These are phyloP conservation scores for Alligator mississippiensis DNA, from an alignment of 2,113 vertebrate species.

Conservation along the genomic window DNA sequence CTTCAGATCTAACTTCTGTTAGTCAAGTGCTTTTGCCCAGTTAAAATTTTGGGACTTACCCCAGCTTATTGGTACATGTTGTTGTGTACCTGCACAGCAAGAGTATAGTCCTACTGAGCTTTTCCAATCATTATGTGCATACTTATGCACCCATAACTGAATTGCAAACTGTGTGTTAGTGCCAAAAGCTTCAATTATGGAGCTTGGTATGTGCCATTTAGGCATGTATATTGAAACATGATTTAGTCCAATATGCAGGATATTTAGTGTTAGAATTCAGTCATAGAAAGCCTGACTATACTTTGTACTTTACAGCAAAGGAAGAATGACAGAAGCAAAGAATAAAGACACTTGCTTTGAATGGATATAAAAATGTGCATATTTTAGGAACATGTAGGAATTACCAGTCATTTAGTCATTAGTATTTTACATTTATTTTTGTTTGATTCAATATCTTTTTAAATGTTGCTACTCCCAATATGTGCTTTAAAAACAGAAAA, in stretches of 20 bases:
- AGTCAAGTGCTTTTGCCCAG: no score
- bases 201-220: background rate
- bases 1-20: no score
- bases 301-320: background rate
- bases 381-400: background rate
- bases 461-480: background rate
- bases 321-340: background rate
- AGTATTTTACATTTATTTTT: background rate
- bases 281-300: background rate
- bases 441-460: background rate
- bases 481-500: background rate
- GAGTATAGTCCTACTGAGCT: no score
- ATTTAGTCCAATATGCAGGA: background rate
- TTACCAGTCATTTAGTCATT: background rate
- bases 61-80: no score
- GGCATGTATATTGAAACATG: background rate
- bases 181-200: accelerated
- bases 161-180: no score
- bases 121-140: no score
- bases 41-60: no score
- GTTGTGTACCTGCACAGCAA: no score
- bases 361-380: background rate
- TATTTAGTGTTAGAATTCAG: background rate
- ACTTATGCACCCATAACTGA: no score
- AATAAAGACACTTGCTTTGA: background rate